Base-by-base conservation (phyloP, 2,888 invertebrate species). In the Temnothorax ravouxi region DNA sequence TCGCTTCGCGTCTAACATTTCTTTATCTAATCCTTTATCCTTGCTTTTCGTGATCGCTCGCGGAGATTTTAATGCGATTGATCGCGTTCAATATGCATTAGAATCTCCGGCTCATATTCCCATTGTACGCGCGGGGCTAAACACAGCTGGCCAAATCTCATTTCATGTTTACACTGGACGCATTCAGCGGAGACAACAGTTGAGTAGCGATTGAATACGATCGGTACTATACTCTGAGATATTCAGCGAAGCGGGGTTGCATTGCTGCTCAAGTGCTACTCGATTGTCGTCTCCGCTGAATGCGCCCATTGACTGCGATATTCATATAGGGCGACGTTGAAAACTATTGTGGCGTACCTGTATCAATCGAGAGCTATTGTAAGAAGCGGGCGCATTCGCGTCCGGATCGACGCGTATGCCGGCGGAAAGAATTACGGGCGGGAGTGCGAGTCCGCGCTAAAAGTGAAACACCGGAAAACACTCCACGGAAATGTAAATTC, bases 181-280 rank as follows among this genome's bases (percentile, higher is more conserved):
- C 18, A 72, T 80, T 80, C 59, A 80, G 21, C 59, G 59, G 79
- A 80, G 72, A 80, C 79, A 80, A 80, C 74, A 38, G 79, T 72
- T 59, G 47, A 72, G 75, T 72, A 72, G 34, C 79, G 59, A 72
- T 80, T 80, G 79, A 72, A 80, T 80, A 25, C 75, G 79, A 47
- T 74, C 29, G 79, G 79, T 59, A 59, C n/a, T 80, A 74, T 71
- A 47, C 56, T 34, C 79, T 74, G 79, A 80, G 74, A 80, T 72
- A 72, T 80, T 80, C 79, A 59, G 74, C 74, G 72, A 47, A 71
- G 34, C 74, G 59, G 34, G 25, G 11, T 38, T 59, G 59, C 38
- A 80, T 80, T 80, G 74, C 79, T 38, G 56, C 79, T 80, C 74
- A 80, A 80, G 79, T 59, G 72, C 79, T 79, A 74, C 79, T 38